These are phyloP conservation scores for Tor tambroides DNA, from an alignment of 2,113 vertebrate species.

Conservation along the genomic window DNA sequence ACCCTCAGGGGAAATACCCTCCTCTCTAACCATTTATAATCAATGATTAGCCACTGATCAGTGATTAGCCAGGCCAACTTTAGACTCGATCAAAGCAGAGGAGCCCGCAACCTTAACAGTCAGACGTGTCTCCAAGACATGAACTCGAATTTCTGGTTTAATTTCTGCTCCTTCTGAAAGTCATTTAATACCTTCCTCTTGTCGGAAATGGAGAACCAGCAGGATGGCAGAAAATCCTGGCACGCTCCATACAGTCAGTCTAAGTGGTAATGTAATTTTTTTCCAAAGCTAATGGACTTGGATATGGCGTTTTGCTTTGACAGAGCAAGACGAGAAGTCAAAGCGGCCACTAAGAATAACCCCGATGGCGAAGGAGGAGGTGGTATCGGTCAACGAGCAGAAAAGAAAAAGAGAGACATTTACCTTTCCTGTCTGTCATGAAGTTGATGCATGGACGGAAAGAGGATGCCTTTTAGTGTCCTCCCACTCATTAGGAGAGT, in stretches of 20 bases:
- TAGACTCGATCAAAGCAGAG: conserved; percentile 32
- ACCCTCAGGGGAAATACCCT: conserved; percentile 50
- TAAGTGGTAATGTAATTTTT: conserved; percentile 16
- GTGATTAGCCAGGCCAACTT: conserved; percentile 52
- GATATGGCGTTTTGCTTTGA: conserved; percentile 47
- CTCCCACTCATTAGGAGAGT: conserved; percentile 54
- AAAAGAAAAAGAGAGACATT: conserved; percentile 34
- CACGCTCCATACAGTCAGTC: conserved; percentile 21
- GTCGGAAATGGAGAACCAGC: conserved; percentile 33
- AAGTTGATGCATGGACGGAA: conserved; percentile 39
- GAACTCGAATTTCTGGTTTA: conserved; percentile 33
- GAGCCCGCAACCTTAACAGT: neutral
- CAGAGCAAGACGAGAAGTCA: conserved; percentile 23
- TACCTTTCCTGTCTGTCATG: conserved; percentile 37
- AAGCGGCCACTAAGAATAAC: conserved; percentile 34
- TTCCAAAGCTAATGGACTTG: conserved; percentile 51
- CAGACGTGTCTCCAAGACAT: conserved; percentile 7
- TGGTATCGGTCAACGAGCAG: conserved; percentile 43
- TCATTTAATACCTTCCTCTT: conserved; percentile 38
- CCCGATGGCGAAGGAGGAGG: conserved; percentile 6
- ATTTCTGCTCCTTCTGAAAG: conserved; percentile 29
- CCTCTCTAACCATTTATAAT: conserved; percentile 51
- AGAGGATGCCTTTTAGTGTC: conserved; percentile 52
- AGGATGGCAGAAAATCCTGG: conserved; percentile 31
- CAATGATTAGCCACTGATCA: conserved; percentile 55